A percentile compares a stretch with the other conserved stretches of the same genome.
These are phyloP conservation scores for Alentia gelatinosa DNA, from an alignment of 2,888 invertebrate genomes.

Conservation along the genomic window DNA sequence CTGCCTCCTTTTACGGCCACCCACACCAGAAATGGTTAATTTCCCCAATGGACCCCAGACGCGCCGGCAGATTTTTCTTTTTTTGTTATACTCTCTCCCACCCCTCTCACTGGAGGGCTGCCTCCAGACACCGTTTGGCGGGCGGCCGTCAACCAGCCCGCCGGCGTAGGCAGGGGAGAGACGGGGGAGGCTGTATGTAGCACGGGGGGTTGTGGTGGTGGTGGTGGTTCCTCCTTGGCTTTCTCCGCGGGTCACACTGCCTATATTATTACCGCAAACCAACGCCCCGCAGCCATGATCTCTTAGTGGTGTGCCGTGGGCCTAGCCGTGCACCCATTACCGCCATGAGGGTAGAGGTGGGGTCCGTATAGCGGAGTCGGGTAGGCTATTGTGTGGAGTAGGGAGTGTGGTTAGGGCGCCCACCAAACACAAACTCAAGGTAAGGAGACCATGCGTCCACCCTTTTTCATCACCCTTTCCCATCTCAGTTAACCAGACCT, in stretches of 20 bases:
- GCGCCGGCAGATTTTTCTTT: not conserved
- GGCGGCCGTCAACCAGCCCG: not conserved
- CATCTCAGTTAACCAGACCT: no score
- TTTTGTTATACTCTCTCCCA: not conserved
- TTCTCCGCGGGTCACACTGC: not conserved
- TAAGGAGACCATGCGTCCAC: no score
- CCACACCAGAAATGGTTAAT: not conserved
- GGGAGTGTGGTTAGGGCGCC: no score
- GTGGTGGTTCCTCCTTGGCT: not conserved
- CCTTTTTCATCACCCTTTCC: no score
- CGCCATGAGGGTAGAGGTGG: not conserved
- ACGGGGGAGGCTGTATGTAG: not conserved
- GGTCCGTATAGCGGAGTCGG: not conserved
- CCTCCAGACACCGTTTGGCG: not conserved
- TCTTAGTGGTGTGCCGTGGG: not conserved
- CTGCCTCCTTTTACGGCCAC: not conserved
- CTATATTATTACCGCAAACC: not conserved
- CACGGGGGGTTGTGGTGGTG: not conserved
- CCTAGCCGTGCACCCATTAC: not conserved
- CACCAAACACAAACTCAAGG: no score
- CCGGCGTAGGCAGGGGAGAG: no score
- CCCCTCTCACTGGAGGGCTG: not conserved
- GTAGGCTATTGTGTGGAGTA: no score
- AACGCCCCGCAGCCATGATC: not conserved
- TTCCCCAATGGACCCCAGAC: not conserved